Base-by-base conservation (phyloP, 2,888 invertebrate genomes). In the Blomia tropicalis region DNA sequence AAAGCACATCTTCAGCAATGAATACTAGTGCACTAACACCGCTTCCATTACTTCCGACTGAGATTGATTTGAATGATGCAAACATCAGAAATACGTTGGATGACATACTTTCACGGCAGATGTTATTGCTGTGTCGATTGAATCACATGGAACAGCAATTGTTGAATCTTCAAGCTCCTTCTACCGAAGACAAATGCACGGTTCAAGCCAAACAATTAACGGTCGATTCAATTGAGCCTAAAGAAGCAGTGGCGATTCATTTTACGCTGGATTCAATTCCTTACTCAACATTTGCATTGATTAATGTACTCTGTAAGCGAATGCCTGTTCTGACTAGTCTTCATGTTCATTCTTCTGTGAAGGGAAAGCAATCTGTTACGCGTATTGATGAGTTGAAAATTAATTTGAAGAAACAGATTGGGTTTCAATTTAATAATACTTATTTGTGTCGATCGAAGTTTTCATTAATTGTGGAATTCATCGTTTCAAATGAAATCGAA, bases 331-430 rank as follows among this genome's bases (percentile, higher is more conserved):
- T 56, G 29, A 25, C 23, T 19, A 56, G 29, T 25, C 23, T 27
- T n/a, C 56, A 56, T 56, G 32, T 56, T 22, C 56, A 56, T 25
- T 56, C 56, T 14, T 56, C 56, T 19, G 25, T 56, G 19, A 11
- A 2, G 22, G 22, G 4, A 19, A 1, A 4, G 2, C 29, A 27
- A 22, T 14, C 14, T 2, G 23, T 56, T n/a, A 22, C 29, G 19
- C 17, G 29, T 14, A 11, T 27, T 11, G n/a, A 29, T 14, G 30
- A 31, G 11, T 11, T 56, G 17, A 29, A 56, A 14, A 14, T 11
- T 56, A n/a, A 31, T 3, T 23, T 56, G 17, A 4, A 31, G 29
- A 22, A 7, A 14, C 19, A 19, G 14, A 31, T 56, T 29, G 23
- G 23, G 11, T 56, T 56, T 31, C n/a, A 17, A 19, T 56, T 56